Evolutionary conservation across 2,888 invertebrate species (phyloP).

Genomic region (Phytoseiulus persimilis): DNA sequence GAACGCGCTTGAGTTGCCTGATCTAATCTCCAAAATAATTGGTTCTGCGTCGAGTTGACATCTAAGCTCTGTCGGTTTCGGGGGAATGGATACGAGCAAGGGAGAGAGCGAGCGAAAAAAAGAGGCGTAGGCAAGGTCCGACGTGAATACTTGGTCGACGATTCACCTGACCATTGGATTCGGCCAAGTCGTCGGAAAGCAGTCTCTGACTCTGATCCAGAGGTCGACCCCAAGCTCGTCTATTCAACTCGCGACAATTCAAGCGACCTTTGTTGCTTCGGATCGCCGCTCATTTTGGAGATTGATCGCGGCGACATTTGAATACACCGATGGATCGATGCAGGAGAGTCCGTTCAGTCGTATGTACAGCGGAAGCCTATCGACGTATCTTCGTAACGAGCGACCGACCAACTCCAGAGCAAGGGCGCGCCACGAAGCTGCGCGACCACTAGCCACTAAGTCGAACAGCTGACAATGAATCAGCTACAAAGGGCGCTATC

Average conservation of each 20-base stretch:
- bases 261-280: background rate
- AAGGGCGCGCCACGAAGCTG: background rate
- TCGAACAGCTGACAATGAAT: background rate
- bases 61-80: background rate
- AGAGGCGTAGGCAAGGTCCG: background rate
- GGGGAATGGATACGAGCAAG: background rate
- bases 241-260: too few species aligned
- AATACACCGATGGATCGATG: background rate
- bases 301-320: background rate
- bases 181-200: too few species aligned
- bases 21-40: background rate
- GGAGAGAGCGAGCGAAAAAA: background rate
- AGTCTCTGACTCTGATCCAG: too few species aligned
- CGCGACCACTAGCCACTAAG: background rate
- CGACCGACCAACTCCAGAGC: background rate
- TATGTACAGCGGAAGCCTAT: background rate
- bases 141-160: background rate
- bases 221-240: too few species aligned
- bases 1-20: background rate
- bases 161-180: background rate
- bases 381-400: background rate
- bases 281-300: background rate
- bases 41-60: background rate
- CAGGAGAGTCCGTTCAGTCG: background rate
- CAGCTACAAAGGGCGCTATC: background rate